Conservation (phyloP, 2,113 vertebrate genomes). For the Ctenomys sociabilis region DNA sequence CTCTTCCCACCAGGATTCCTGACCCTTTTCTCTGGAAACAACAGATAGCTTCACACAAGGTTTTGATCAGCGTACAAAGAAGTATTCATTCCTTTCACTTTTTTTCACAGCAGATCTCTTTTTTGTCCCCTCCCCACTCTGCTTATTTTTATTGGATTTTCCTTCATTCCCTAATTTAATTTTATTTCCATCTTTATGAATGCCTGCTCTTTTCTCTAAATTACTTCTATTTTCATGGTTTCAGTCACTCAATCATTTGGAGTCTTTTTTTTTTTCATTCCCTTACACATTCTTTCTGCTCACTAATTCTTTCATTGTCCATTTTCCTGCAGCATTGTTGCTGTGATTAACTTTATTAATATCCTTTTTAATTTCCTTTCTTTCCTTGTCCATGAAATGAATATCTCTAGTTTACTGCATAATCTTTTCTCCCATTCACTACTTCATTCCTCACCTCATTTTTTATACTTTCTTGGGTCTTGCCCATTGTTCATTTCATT, state of each 20-base stretch:
- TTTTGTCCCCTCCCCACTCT: background rate
- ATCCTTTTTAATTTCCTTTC: slow-evolving; percentile 45
- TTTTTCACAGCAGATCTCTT: background rate
- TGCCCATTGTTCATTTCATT: background rate
- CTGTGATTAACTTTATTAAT: slow-evolving; percentile 63
- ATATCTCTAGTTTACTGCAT: slow-evolving; percentile 39
- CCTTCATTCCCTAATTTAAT: background rate
- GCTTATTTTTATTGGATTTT: background rate
- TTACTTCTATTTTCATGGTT: background rate
- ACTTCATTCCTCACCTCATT: background rate
- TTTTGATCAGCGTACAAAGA: slow-evolving; percentile 33
- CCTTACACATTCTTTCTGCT: slow-evolving; percentile 33
- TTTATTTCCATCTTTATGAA: background rate
- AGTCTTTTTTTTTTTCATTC: background rate
- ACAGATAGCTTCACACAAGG: background rate
- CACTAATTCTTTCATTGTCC: slow-evolving; percentile 7
- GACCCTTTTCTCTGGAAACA: background rate
- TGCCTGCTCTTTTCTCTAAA: background rate
- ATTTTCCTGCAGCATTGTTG: slow-evolving; percentile 39
- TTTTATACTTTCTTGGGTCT: slow-evolving; percentile 8
- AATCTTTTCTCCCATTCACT: slow-evolving; percentile 41
- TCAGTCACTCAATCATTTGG: background rate
- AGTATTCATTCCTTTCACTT: background rate
- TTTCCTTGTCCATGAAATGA: slow-evolving; percentile 58
- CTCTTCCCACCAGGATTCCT: background rate